Conservation (phyloP, 2,888 invertebrate species). For the Dermolepida albohirtum region DNA sequence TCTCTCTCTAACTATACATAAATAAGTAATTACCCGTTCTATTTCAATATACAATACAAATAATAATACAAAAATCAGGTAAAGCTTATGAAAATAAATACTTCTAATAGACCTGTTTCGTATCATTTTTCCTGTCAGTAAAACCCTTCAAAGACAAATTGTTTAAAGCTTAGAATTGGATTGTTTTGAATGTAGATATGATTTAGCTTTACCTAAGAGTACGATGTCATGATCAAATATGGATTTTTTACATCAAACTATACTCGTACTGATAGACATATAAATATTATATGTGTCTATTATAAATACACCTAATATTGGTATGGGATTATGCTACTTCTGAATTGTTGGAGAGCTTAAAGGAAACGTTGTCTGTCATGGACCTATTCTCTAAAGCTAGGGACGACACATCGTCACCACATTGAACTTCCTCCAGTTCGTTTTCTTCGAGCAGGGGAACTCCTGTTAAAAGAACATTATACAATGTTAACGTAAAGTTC, state of each 20-base stretch:
- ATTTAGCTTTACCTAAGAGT: constrained; percentile 22
- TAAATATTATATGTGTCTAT: constrained; percentile 13
- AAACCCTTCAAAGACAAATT: background rate
- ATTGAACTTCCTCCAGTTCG: constrained; percentile 62
- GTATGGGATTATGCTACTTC: constrained; percentile 55
- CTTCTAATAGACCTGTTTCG: no score
- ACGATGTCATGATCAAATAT: constrained; percentile 1
- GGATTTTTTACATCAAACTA: background rate
- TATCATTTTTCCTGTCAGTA: background rate
- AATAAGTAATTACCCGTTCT: constrained; percentile 37
- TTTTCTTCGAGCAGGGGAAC: constrained; percentile 64
- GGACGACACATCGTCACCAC: constrained; percentile 55
- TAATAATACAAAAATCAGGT: constrained; percentile 15
- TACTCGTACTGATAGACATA: constrained; percentile 16
- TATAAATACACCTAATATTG: background rate
- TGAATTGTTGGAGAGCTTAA: constrained; percentile 60
- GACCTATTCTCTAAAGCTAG: constrained; percentile 61
- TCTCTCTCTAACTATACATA: background rate
- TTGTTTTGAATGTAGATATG: constrained; percentile 34
- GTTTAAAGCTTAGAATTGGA: constrained; percentile 27
- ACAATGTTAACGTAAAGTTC: no score
- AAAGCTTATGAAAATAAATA: constrained; percentile 19
- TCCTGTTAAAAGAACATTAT: constrained; percentile 52
- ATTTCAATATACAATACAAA: constrained; percentile 16
- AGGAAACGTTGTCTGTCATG: constrained; percentile 61